A percentile compares a stretch with the other conserved stretches of the same genome.
Conservation (phyloP, 2,888 invertebrate species). For the Phrixothrix hirtus region DNA sequence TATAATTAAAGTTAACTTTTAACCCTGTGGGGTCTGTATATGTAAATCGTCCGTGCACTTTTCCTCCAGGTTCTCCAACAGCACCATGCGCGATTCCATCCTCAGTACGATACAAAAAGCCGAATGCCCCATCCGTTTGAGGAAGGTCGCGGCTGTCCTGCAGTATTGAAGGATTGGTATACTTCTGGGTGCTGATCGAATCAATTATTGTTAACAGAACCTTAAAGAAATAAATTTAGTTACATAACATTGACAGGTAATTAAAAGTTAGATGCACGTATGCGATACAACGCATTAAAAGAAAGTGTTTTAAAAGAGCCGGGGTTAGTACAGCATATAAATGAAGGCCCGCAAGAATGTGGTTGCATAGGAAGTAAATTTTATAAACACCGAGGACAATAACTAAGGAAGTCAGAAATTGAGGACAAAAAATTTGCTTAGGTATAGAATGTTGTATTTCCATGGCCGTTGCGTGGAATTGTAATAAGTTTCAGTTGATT, state of each 20-base stretch:
- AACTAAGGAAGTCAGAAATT: slow-evolving; percentile 12
- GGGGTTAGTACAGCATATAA: too few species aligned
- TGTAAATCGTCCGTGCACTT: slow-evolving; percentile 53
- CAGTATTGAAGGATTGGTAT: slow-evolving; percentile 49
- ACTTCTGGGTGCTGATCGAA: slow-evolving; percentile 16
- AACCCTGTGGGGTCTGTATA: slow-evolving; percentile 56
- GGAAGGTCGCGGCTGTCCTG: slow-evolving; percentile 53
- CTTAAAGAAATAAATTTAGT: slow-evolving; percentile 1
- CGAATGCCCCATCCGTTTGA: slow-evolving; percentile 54
- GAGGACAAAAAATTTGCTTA: slow-evolving; percentile 13
- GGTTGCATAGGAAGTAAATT: slow-evolving; percentile 15
- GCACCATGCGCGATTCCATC: slow-evolving; percentile 55
- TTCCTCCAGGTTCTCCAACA: slow-evolving; percentile 51
- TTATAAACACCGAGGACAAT: not conserved
- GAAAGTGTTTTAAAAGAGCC: too few species aligned
- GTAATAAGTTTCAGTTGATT: too few species aligned
- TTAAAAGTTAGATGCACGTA: too few species aligned
- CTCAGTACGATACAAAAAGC: slow-evolving; percentile 55
- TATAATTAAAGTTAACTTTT: slow-evolving; percentile 55
- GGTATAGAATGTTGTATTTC: slow-evolving; percentile 16
- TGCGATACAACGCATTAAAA: too few species aligned
- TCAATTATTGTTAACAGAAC: not conserved
- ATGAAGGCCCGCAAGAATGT: slow-evolving; percentile 5
- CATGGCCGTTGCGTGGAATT: slow-evolving; percentile 13
- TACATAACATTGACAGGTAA: not conserved